Evolutionary conservation across 2,797 vertebrate species (phyloP).

Genomic region (Clarias fuscus): DNA sequence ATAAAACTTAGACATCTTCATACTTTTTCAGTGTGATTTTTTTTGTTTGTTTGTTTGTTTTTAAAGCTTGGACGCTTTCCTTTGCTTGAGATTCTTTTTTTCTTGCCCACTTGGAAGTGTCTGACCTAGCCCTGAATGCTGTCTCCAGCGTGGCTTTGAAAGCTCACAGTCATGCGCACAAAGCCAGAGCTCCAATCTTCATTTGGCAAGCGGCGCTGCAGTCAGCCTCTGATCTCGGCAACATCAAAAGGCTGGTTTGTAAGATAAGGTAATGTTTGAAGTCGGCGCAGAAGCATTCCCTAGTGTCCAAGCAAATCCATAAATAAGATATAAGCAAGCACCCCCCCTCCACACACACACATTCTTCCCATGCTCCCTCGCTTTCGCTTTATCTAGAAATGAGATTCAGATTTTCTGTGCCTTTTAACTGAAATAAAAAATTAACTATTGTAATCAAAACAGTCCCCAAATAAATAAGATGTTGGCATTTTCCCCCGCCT

Average conservation of each 20-base stretch:
- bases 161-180: constrained; percentile 82
- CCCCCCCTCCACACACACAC: constrained; percentile 40
- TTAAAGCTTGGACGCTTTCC: constrained; percentile 66
- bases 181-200: constrained; percentile 76
- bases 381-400: constrained; percentile 72
- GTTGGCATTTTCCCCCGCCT: constrained; percentile 11
- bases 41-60: background rate
- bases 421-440: constrained; percentile 73
- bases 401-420: constrained; percentile 72
- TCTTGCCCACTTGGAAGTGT: constrained; percentile 74
- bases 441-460: constrained; percentile 67
- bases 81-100: constrained; percentile 73
- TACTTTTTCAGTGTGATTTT: constrained; percentile 28
- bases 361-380: constrained; percentile 60
- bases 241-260: constrained; percentile 96
- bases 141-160: constrained; percentile 85
- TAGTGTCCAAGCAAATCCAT: constrained; percentile 90
- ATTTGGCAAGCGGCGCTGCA: constrained; percentile 87
- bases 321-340: constrained; percentile 89
- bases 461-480: constrained; percentile 61
- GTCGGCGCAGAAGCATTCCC: constrained; percentile 89
- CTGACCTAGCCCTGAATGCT: constrained; percentile 83
- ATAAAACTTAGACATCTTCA: constrained; percentile 29
- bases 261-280: constrained; percentile 98
- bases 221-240: constrained; percentile 87